Evolutionary conservation across 2,888 invertebrate species (phyloP).

Genomic region (Colostygia pectinataria): DNA sequence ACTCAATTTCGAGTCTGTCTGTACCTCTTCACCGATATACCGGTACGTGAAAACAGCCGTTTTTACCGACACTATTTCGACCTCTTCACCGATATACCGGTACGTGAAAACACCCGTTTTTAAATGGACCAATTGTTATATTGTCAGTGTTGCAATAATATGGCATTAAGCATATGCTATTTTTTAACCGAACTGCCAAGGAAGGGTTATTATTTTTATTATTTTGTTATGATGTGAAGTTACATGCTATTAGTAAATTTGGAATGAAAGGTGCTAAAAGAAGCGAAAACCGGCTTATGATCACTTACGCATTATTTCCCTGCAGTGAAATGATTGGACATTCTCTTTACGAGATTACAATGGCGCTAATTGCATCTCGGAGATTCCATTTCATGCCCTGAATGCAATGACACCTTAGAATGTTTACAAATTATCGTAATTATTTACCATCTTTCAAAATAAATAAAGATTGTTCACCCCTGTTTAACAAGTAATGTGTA

Average conservation of each 20-base stretch:
- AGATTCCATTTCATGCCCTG: conserved; percentile 45
- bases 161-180: not conserved
- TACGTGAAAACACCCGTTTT: too few relatives aligned
- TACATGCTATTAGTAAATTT: conserved; percentile 58
- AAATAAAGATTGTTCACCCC: not conserved
- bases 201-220: too few relatives aligned
- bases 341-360: conserved; percentile 32
- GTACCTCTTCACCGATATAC: too few relatives aligned
- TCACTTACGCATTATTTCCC: conserved; percentile 63
- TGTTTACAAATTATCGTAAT: not conserved
- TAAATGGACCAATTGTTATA: too few relatives aligned
- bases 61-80: too few relatives aligned
- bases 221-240: conserved; percentile 21
- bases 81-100: too few relatives aligned
- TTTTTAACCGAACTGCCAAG: too few relatives aligned
- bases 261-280: conserved; percentile 46
- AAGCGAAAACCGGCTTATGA: conserved; percentile 71
- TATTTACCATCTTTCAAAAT: not conserved
- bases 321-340: conserved; percentile 42
- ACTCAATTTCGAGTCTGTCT: too few relatives aligned
- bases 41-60: too few relatives aligned
- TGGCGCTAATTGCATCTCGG: conserved; percentile 22
- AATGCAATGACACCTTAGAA: conserved; percentile 35
- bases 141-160: not conserved
- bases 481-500: conserved; percentile 1